Evolutionary conservation across 2,888 invertebrate genomes (phyloP), one percentile per base, ranked within the genome.

Genomic region (Harpalus rufipes): DNA sequence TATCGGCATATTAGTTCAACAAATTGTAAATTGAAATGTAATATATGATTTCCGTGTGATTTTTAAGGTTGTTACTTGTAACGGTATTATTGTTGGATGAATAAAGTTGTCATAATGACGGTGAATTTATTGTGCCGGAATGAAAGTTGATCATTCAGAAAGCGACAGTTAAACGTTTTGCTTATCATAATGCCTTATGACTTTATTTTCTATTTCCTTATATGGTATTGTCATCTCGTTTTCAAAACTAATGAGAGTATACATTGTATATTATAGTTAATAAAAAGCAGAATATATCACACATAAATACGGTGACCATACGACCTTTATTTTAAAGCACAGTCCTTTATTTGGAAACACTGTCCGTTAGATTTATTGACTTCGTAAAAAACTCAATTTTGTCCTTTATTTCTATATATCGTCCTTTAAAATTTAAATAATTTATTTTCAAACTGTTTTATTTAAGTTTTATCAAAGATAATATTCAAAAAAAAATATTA

Each of bases 121-220:
- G 79, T 59, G 16, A 58, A 61, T 79, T 79, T 79, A 79, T 79
- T 79, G 79, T 79, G 25, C 18, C 18, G 81, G 44, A 81, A 81
- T 65, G 81, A 81, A 81, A 81, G 81, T 81, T 65, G 81, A 10
- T 41, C 81, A 74, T 44, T 81, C 61, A 61, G 81, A 81, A 65
- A 81, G 51, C 65, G 65, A 81, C 81, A 81, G 81, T 65, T 39
- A 79, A 79, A 56, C 51, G 78, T 56, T 51, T 68, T 74, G 72
- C 44, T 39, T 68, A 78, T 78, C 56, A 78, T 78, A 58, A 51
- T 51, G 61, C 79, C 59, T 79, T 79, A 79, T 59, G 61, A 79
- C 32, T 79, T 59, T 44, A 44, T 74, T 74, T 74, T 74, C 72
- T 74, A 74, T 74, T 74, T 74, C 72, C 72, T 74, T 74, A 44